Evolutionary conservation across 2,888 invertebrate species (phyloP), one percentile per base, ranked within the genome.

Genomic region (Trichogramma evanescens): DNA sequence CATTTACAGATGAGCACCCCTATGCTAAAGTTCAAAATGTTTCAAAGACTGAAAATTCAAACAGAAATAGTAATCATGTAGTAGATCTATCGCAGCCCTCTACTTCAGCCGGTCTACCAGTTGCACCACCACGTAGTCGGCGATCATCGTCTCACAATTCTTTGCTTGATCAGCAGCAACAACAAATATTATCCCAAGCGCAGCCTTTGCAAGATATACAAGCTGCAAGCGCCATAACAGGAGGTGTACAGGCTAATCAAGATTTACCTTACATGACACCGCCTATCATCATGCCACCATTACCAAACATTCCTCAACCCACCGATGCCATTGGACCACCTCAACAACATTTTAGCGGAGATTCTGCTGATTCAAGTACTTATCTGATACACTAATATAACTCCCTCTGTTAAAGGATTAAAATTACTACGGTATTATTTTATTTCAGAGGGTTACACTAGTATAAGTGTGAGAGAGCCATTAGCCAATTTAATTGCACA

Each of bases 261-360:
- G 93, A 93, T 75, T 80, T 93, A 72, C 93, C 93, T 1, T 93
- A 93, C 76, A 93, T 93, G 86, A 93, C 93, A 7, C 92, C 92
- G 54, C 92, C 88, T 67, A 77, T 91, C 73, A 70, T 85, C 75
- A 67, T 80, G 71, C 56, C 71, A 50, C 68, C 75, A 48, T 68
- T 73, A 48, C 74, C 75, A 53, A 71, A 70, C 59, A 73, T 68
- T 10, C 76, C 73, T 40, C 68, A 66, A 55, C 60, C 67, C 39
- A 75, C 72, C 50, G 71, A 71, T 13, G 80, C 77, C 75, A 79
- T 59, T 40, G 48, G 63, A 70, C 68, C 63, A 57, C 78, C 67
- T 65, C 82, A 81, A 52, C 82, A 84, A 51, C 88, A 93, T 77
- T 93, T 93, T 74, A 93, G 93, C 73, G 93, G 93, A 0, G 93